Base-by-base conservation (phyloP, 2,797 vertebrate species). In the Chanos chanos region DNA sequence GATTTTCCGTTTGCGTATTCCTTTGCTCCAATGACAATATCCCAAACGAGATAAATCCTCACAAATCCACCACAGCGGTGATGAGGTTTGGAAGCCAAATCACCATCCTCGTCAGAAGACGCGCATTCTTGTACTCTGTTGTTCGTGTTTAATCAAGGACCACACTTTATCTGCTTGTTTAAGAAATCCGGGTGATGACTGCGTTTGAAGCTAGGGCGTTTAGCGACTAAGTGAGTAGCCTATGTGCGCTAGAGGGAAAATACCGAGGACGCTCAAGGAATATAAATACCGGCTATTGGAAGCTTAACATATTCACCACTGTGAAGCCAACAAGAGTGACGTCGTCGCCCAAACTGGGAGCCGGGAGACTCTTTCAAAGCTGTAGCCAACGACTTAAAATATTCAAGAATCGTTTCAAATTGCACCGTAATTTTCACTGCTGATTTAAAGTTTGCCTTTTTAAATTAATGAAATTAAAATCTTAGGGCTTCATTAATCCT, bases 241-340 rank as follows among this genome's bases (percentile, higher is more conserved):
- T 16, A n/a, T 33, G 3, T 28, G 6, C 48, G 22, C 25, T 30
- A 27, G 13, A 5, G 13, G n/a, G 5, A 27, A 7, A 15, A 12
- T 25, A 16, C 31, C 33, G 31, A 39, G 34, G 47, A 68, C 68
- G 65, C 57, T 36, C 21, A 36, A n/a, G 1, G 69, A 72, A 70
- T 66, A 67, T 61, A 64, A 75, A 69, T 25, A 49, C 59, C 73
- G 63, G 39, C 33, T 41, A 27, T 47, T 52, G 19, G 19, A 61
- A 50, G 33, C 40, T 70, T 75, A 64, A 69, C 75, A 51, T 72
- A 69, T 64, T 66, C 70, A 65, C 22, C 37, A 56, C 47, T 43
- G 68, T 55, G 66, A 69, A 65, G 66, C 52, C n/a, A n/a, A n/a
- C n/a, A n/a, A n/a, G n/a, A n/a, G n/a, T n/a, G n/a, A n/a, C n/a